phyloP scores from a whole-genome alignment of 1,140 invertebrate species.

The Megalonaias nervosa region DNA sequence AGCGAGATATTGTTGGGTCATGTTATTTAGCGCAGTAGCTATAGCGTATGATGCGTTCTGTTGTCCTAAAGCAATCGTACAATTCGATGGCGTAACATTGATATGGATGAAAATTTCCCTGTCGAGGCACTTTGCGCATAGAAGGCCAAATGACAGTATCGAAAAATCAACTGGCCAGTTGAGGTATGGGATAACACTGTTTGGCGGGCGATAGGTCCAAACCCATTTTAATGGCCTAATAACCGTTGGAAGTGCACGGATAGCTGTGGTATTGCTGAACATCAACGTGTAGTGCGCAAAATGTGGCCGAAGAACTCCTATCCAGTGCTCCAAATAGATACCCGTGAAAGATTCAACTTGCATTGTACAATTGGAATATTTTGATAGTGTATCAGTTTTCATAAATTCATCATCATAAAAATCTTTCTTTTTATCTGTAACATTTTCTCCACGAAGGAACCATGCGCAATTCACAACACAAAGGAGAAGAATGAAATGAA shows the following conservation, averaged over 20 bases:
- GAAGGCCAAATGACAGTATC: slow-evolving; percentile 22
- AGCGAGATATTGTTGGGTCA: slow-evolving; percentile 13
- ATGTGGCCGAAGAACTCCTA: no score
- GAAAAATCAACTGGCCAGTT: slow-evolving; percentile 30
- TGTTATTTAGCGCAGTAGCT: slow-evolving; percentile 11
- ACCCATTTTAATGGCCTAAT: slow-evolving; percentile 20
- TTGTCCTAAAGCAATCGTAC: slow-evolving; percentile 13
- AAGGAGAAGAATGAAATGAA: no score
- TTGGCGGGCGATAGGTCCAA: slow-evolving; percentile 13
- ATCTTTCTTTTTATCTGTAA: no score
- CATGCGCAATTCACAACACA: no score
- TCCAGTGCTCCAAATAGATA: no score
- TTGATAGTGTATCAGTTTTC: no score
- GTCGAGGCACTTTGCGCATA: slow-evolving; percentile 15
- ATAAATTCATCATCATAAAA: no score
- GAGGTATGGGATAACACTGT: slow-evolving; percentile 10
- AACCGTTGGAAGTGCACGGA: neutral
- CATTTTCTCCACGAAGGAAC: no score
- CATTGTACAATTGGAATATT: no score
- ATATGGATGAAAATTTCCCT: neutral
- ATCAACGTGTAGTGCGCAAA: no score
- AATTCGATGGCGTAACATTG: neutral
- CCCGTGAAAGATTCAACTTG: no score
- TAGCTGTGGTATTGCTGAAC: no score
- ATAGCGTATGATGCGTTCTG: neutral